Conservation (phyloP, 2,797 vertebrate species). For the Mallotus villosus region DNA sequence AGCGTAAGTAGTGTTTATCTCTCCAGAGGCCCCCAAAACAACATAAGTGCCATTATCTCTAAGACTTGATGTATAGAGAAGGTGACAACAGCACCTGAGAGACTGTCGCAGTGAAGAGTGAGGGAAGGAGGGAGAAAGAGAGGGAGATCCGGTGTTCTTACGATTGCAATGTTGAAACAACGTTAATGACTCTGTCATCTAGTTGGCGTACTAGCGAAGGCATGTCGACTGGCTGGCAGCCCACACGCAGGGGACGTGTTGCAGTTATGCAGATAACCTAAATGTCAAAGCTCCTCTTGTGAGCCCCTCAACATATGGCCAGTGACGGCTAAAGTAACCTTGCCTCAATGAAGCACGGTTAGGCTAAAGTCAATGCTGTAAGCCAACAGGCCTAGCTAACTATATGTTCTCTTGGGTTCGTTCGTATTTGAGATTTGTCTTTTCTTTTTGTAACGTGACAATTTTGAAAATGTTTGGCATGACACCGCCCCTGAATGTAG, state of each 20-base stretch:
- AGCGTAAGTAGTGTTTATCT: no score
- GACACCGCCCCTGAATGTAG: neutral
- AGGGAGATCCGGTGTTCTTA: conserved; percentile 38
- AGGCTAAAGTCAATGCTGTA: neutral
- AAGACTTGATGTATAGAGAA: neutral
- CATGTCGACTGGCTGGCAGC: conserved; percentile 30
- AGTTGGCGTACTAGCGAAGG: conserved; percentile 37
- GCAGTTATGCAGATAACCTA: conserved; percentile 44
- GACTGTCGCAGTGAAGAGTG: neutral
- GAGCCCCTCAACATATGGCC: conserved; percentile 42
- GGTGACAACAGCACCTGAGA: conserved; percentile 2
- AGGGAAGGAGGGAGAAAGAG: neutral
- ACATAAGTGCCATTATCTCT: neutral
- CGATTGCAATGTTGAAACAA: conserved; percentile 8
- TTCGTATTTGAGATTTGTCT: no score
- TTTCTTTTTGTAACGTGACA: no score
- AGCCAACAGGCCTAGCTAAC: neutral
- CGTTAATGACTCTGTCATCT: conserved; percentile 24
- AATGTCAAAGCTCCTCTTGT: conserved; percentile 40
- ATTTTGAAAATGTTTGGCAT: no score
- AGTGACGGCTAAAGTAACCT: conserved; percentile 30
- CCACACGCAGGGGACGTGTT: conserved; percentile 46
- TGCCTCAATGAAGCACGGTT: neutral
- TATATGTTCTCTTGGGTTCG: neutral
- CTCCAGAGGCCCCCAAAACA: neutral